These are phyloP conservation scores for Melanchra persicariae DNA, from an alignment of 2,888 invertebrate genomes.

Conservation along the genomic window DNA sequence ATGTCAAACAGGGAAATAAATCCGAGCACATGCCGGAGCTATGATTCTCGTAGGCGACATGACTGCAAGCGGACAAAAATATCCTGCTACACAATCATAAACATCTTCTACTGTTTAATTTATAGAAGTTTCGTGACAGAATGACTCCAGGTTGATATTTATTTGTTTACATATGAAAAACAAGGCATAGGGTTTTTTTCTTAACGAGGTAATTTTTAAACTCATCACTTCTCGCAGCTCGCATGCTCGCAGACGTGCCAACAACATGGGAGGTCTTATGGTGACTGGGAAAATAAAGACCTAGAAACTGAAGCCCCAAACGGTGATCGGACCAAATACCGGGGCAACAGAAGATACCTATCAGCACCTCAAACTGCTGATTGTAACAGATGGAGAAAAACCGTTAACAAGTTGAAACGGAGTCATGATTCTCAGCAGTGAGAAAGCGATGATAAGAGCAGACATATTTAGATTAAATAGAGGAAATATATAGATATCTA, in stretches of 20 bases:
- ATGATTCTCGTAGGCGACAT: slow-evolving; percentile 48
- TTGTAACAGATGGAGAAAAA: background rate
- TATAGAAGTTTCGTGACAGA: background rate
- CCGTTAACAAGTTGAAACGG: background rate
- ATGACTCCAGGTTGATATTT: background rate
- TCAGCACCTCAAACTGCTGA: background rate
- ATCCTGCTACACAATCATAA: slow-evolving; percentile 13
- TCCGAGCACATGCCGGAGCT: slow-evolving; percentile 45
- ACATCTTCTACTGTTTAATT: slow-evolving; percentile 22
- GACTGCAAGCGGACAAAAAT: slow-evolving; percentile 49
- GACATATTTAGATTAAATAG: background rate
- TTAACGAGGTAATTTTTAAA: background rate
- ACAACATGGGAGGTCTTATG: background rate
- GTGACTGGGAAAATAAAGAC: background rate
- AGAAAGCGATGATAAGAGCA: background rate
- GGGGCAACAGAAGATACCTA: background rate
- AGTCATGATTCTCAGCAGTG: background rate
- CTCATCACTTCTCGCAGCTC: background rate
- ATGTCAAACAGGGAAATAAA: slow-evolving; percentile 56
- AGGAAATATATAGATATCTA: too few relatives aligned
- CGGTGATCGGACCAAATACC: background rate
- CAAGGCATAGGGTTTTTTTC: background rate
- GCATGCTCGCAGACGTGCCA: background rate
- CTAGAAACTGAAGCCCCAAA: background rate
- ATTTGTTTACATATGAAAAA: background rate